Percentiles rank a stretch among this genome's conserved stretches.
Conservation (phyloP, 2,888 invertebrate species). For the Aporophyla nigra region DNA sequence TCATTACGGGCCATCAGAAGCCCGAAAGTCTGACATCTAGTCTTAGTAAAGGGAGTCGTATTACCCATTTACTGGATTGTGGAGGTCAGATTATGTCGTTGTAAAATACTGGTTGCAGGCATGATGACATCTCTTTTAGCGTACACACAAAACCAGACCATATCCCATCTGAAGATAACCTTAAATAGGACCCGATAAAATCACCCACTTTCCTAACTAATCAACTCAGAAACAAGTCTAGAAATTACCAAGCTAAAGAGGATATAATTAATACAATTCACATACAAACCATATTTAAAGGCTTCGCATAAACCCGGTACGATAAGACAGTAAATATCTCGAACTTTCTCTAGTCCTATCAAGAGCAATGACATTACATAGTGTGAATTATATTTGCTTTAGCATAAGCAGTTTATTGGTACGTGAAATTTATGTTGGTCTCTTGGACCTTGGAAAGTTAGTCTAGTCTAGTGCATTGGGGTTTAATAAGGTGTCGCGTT, state of each 20-base stretch:
- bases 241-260: conserved; percentile 35
- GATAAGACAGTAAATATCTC: conserved; percentile 52
- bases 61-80: too few species aligned
- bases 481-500: conserved; percentile 47
- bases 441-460: conserved; percentile 58
- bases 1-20: too few species aligned
- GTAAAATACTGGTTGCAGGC: too few species aligned
- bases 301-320: conserved; percentile 42
- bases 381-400: conserved; percentile 57
- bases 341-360: conserved; percentile 53
- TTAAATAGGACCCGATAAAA: conserved; percentile 12
- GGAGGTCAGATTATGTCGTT: too few species aligned
- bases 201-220: conserved; percentile 23
- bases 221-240: conserved; percentile 6
- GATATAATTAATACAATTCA: conserved; percentile 48
- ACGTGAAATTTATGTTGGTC: conserved; percentile 49
- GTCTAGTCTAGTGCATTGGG: conserved; percentile 32
- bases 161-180: background rate
- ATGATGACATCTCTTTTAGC: background rate
- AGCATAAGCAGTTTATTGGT: conserved; percentile 50
- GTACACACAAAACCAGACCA: background rate
- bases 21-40: too few species aligned
- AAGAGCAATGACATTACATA: conserved; percentile 52
- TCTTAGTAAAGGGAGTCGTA: background rate
- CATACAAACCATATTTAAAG: conserved; percentile 42